Percentiles rank a stretch among this genome's conserved stretches.
Conservation (phyloP, 2,888 invertebrate genomes). For the Nipponacmea schrenckii region DNA sequence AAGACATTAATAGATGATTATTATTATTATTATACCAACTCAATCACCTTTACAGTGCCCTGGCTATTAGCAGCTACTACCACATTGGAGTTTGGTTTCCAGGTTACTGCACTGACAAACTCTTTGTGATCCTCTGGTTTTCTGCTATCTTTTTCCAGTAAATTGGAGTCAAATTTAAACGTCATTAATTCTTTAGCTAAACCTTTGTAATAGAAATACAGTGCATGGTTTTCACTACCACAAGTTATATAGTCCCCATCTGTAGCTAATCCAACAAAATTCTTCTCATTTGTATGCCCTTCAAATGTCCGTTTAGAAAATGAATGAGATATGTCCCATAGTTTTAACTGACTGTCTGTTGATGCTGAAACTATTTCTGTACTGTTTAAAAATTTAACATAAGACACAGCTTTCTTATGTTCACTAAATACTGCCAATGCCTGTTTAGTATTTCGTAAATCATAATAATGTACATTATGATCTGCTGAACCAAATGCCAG, state of each 20-base stretch:
- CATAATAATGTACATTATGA: constrained; percentile 96
- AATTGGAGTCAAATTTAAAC: constrained; percentile 83
- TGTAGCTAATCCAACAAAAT: constrained; percentile 92
- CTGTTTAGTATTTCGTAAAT: constrained; percentile 84
- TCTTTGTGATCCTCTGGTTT: constrained; percentile 88
- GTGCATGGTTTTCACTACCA: constrained; percentile 92
- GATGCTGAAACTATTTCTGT: constrained; percentile 90
- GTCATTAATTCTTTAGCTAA: constrained; percentile 86
- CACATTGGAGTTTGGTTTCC: constrained; percentile 84
- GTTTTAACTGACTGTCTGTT: constrained; percentile 88
- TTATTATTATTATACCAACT: too few relatives aligned
- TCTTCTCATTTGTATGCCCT: constrained; percentile 94
- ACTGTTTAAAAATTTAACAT: constrained; percentile 88
- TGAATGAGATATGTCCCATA: constrained; percentile 85
- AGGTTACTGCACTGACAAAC: constrained; percentile 95
- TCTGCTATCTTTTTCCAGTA: constrained; percentile 72
- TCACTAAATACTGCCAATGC: constrained; percentile 86
- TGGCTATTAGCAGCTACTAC: constrained; percentile 94
- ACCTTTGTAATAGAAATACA: constrained; percentile 91
- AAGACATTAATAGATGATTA: too few relatives aligned
- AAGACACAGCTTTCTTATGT: constrained; percentile 92
- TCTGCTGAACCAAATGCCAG: constrained; percentile 96
- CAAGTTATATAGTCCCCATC: constrained; percentile 93
- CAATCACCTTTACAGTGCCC: constrained; percentile 85
- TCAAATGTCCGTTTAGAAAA: constrained; percentile 86